Evolutionary conservation across 1,140 invertebrate genomes (phyloP), one percentile per base, ranked within the genome.

Genomic region (Dendroctonus valens): DNA sequence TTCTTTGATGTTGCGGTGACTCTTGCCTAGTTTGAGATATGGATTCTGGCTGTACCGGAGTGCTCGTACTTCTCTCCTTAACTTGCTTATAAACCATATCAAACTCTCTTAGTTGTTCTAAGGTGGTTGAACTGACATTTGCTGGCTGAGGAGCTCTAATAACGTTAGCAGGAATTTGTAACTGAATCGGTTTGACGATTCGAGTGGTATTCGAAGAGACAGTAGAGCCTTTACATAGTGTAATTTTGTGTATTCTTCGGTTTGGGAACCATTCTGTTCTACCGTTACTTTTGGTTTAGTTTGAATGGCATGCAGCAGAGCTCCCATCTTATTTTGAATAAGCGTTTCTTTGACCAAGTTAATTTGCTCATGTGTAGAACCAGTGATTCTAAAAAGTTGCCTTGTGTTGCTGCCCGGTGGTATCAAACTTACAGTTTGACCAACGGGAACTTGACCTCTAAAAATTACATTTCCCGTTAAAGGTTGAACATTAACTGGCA

Each of bases 31-130:
- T 68, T 37, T 46, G 51, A 11, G 58, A 46, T 44, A 49, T 69
- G 5, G 70, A 58, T 55, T 74, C 72, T 12, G 72, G 61, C 15
- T 73, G 71, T 6, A 68, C 70, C n/a, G 67, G 71, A 12, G 72
- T 77, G 64, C 71, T 76, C 26, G 26, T 65, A 49, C 87, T 89
- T 46, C 88, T 78, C 76, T 91, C 89, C 73, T 91, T 91, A 2
- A 91, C 79, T 78, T 91, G 88, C 75, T 92, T 89, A 48, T 91
- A 79, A 0, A 92, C 89, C 77, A 89, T 89, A 75, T 92, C 90
- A 73, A 92, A 92, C 76, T 92, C 90, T 41, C 89, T 79, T 6
- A 92, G 74, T 71, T 91, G 90, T 75, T 92, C 89, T 26, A 91
- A 75, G 7, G 89, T 91, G 7, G 86, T 84, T 8, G 77, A 78